These are phyloP conservation scores for Trachythela sp. DNA, from an alignment of 64 coral and sea anemone species.

Conservation along the genomic window DNA sequence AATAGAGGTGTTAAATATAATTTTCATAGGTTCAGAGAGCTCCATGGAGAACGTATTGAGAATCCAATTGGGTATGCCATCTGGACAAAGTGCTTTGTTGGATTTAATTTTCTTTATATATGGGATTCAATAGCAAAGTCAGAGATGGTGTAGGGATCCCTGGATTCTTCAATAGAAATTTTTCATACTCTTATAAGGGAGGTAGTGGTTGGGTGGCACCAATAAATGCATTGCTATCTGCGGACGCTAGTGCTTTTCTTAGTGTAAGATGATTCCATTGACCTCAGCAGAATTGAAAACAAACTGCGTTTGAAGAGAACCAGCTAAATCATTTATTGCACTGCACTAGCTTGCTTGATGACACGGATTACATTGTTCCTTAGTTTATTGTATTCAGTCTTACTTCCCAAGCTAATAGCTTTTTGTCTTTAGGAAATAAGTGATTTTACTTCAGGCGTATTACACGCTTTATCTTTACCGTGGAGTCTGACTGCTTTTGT, in stretches of 20 bases:
- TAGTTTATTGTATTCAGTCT: too few species aligned
- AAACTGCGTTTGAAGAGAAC: neutral
- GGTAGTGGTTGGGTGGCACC: too few species aligned
- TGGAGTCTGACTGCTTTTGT: conserved; percentile 25
- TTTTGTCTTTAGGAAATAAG: conserved; percentile 36
- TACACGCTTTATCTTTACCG: conserved; percentile 35
- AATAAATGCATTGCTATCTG: too few species aligned
- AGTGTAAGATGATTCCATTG: too few species aligned
- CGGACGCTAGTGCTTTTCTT: too few species aligned
- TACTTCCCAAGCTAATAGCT: neutral
- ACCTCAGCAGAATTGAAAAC: neutral
- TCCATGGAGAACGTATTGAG: neutral
- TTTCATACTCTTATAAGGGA: too few species aligned
- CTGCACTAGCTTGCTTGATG: neutral
- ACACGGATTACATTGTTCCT: neutral
- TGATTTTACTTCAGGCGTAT: conserved; percentile 36
- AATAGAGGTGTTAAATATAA: too few species aligned
- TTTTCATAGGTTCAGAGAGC: neutral
- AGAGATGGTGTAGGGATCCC: too few species aligned
- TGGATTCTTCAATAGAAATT: too few species aligned
- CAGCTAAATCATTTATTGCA: neutral
- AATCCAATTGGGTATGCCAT: neutral
- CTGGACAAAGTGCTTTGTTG: neutral
- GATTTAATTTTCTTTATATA: neutral
- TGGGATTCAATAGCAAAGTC: too few species aligned